Evolutionary conservation across 2,888 invertebrate genomes (phyloP).

Genomic region (Polyommatus icarus): DNA sequence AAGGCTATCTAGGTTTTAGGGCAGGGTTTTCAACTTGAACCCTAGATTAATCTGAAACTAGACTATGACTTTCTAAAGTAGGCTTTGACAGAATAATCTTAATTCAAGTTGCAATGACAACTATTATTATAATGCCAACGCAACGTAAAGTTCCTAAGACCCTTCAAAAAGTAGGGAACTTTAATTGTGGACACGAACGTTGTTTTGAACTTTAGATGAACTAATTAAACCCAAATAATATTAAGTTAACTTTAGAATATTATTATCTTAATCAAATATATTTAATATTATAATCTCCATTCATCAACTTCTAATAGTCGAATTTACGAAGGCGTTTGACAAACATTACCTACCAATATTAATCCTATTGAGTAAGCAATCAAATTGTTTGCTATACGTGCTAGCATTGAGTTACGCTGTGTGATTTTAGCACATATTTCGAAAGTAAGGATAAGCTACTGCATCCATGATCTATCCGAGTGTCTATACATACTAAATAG

Average conservation of each 20-base stretch:
- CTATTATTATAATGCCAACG: no score
- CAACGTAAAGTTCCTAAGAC: no score
- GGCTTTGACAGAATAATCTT: no score
- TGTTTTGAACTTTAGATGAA: no score
- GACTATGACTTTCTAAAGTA: neutral
- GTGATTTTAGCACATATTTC: neutral
- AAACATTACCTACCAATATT: conserved; percentile 10
- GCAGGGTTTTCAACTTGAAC: conserved; percentile 10
- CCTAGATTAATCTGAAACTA: neutral
- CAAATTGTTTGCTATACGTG: conserved; percentile 12
- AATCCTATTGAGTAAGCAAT: neutral
- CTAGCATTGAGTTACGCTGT: neutral
- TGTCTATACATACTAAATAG: no score
- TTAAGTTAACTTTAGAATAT: no score
- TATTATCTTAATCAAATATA: no score
- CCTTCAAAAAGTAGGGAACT: no score
- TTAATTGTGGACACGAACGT: no score
- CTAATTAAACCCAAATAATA: no score
- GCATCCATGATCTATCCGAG: neutral
- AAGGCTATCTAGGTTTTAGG: neutral
- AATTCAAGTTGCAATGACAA: no score
- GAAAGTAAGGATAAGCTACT: neutral
- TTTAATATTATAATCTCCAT: neutral
- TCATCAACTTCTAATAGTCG: neutral
- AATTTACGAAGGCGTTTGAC: conserved; percentile 3